Percentiles rank a stretch among this genome's conserved stretches.
phyloP scores from a whole-genome alignment of 2,113 vertebrate genomes.

The Melanerpes aurifrons region DNA sequence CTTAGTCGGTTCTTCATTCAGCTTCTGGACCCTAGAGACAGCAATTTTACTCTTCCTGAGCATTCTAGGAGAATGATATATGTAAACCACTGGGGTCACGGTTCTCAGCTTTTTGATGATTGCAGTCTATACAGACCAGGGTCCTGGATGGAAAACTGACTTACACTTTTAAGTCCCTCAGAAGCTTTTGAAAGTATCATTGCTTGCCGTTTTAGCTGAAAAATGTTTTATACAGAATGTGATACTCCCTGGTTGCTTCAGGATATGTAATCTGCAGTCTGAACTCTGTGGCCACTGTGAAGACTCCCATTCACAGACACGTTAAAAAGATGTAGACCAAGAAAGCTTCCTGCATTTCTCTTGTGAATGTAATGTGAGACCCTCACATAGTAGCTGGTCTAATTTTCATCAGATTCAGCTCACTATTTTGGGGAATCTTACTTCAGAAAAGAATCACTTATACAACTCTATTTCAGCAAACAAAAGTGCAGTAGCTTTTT shows the following conservation, averaged over 20 bases:
- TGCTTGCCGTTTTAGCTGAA: slow-evolving; percentile 35
- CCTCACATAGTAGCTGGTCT: slow-evolving; percentile 46
- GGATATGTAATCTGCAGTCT: slow-evolving; percentile 32
- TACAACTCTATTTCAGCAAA: neutral
- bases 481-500: neutral
- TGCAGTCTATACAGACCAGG: neutral
- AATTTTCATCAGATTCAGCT: slow-evolving; percentile 29
- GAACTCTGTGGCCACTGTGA: slow-evolving; percentile 33
- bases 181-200: slow-evolving; percentile 21
- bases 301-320: slow-evolving; percentile 30
- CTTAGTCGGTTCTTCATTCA: neutral
- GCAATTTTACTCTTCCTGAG: neutral
- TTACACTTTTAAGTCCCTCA: neutral
- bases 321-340: slow-evolving; percentile 23
- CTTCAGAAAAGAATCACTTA: neutral
- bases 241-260: slow-evolving; percentile 41
- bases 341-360: slow-evolving; percentile 4
- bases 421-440: neutral
- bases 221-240: slow-evolving; percentile 43
- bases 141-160: neutral
- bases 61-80: neutral
- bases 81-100: neutral
- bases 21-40: neutral
- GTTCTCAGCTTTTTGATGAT: neutral
- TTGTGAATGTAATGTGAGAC: neutral